Evolutionary conservation across 2,888 invertebrate species (phyloP).

Genomic region (Chydorus sphaericus): DNA sequence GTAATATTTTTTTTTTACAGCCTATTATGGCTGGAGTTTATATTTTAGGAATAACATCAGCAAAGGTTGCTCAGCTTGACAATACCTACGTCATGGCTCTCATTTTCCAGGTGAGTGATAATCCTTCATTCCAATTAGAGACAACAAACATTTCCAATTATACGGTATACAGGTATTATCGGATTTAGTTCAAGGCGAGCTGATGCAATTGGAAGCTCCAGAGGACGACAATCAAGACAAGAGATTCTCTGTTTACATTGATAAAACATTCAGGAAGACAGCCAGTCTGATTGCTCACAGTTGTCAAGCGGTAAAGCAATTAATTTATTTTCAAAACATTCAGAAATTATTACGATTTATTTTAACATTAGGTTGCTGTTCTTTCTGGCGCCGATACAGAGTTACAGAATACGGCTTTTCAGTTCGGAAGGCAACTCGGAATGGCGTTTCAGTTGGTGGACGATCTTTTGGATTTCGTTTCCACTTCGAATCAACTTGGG

Average conservation of each 20-base stretch:
- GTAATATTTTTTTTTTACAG: no score
- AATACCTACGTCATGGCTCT: constrained; percentile 83
- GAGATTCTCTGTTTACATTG: constrained; percentile 91
- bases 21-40: constrained; percentile 96
- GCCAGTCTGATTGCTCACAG: constrained; percentile 95
- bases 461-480: constrained; percentile 90
- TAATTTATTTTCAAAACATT: no score
- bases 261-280: constrained; percentile 96
- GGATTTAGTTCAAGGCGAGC: constrained; percentile 96
- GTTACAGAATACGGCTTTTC: constrained; percentile 70
- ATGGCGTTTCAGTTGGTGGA: constrained; percentile 94
- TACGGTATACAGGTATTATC: constrained; percentile 55
- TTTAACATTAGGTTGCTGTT: constrained; percentile 78
- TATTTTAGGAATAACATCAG: constrained; percentile 85
- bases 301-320: constrained; percentile 73
- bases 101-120: constrained; percentile 64
- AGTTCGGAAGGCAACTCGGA: constrained; percentile 91
- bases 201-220: constrained; percentile 96
- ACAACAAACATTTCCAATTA: neutral
- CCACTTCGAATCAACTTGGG: constrained; percentile 81
- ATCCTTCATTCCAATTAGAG: neutral
- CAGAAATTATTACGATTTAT: no score
- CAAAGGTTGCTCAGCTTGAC: constrained; percentile 80
- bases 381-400: constrained; percentile 68
- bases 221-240: constrained; percentile 78